phyloP scores from a whole-genome alignment of 2,888 invertebrate genomes.

The Thereva nobilitata region DNA sequence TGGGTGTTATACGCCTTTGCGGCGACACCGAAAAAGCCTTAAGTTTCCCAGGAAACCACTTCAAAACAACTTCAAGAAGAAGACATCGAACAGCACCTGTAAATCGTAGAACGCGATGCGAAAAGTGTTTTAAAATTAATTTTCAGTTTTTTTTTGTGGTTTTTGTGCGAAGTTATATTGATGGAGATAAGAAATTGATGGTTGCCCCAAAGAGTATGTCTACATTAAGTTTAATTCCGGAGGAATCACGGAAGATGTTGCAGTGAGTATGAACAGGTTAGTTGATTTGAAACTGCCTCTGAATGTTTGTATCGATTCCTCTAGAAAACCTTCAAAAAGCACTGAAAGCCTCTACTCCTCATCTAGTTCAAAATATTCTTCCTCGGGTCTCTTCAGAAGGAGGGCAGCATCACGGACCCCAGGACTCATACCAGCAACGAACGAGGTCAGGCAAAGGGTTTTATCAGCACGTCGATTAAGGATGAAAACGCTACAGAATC shows the following conservation, averaged over 20 bases:
- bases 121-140: neutral
- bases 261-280: constrained; percentile 49
- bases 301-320: constrained; percentile 19
- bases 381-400: constrained; percentile 50
- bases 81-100: too few relatives aligned
- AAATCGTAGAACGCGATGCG: too few relatives aligned
- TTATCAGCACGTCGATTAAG: constrained; percentile 76
- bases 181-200: constrained; percentile 46
- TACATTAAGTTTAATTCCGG: constrained; percentile 61
- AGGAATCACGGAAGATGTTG: constrained; percentile 59
- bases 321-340: constrained; percentile 55
- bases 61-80: neutral
- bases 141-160: constrained; percentile 33
- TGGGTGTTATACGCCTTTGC: too few relatives aligned
- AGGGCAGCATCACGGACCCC: constrained; percentile 49
- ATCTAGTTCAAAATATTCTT: constrained; percentile 55
- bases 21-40: neutral
- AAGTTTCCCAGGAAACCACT: constrained; percentile 4
- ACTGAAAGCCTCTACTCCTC: constrained; percentile 58
- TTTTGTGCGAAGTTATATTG: constrained; percentile 41
- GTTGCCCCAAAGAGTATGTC: constrained; percentile 57
- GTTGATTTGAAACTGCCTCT: neutral
- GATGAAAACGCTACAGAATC: constrained; percentile 77
- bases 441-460: constrained; percentile 65
- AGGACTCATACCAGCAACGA: constrained; percentile 50